Conservation (phyloP, 2,113 vertebrate genomes). For the Nasalis larvatus region DNA sequence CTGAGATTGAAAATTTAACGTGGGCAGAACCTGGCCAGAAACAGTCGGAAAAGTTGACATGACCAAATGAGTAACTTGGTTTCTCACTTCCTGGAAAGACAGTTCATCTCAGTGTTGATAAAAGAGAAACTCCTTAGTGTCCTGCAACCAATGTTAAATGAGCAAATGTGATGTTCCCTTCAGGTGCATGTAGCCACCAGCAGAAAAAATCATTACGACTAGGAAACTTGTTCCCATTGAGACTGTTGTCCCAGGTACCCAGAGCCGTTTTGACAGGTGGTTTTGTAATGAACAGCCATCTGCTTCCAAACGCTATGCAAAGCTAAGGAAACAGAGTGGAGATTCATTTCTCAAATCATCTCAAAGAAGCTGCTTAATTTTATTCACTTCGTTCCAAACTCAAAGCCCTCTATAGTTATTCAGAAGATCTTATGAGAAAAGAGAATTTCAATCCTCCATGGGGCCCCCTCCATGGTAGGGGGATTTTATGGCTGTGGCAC, state of each 20-base stretch:
- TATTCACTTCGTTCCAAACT: background rate
- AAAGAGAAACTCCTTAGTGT: background rate
- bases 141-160: background rate
- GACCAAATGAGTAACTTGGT: background rate
- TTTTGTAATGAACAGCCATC: background rate
- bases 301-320: background rate
- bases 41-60: background rate
- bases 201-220: background rate
- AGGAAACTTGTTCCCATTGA: background rate
- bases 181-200: background rate
- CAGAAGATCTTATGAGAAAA: background rate
- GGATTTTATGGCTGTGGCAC: rapidly evolving
- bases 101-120: background rate
- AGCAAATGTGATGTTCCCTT: background rate
- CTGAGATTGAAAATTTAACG: background rate
- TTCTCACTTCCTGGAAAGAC: background rate
- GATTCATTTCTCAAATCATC: background rate
- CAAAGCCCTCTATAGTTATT: background rate
- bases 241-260: background rate
- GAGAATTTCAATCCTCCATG: background rate
- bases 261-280: background rate
- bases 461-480: background rate
- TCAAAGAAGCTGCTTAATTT: background rate
- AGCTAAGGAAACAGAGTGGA: background rate
- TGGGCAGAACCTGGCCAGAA: background rate